Evolutionary conservation across 2,888 invertebrate genomes (phyloP).

Genomic region (Leptura quadrifasciata): DNA sequence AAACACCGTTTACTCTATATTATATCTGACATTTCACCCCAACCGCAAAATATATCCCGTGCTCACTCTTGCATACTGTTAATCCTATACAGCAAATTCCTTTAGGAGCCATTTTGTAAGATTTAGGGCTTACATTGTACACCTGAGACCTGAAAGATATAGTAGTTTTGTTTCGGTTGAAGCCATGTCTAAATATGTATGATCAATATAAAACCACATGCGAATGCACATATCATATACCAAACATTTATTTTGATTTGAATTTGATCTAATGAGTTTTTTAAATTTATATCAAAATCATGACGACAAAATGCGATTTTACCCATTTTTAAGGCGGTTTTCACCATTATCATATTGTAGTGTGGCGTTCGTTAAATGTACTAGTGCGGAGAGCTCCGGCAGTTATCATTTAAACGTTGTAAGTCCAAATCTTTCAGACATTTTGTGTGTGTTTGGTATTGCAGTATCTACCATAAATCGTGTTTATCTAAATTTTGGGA

Average conservation of each 20-base stretch:
- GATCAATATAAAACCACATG: constrained; percentile 31
- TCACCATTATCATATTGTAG: too few species aligned
- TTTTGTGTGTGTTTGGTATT: too few species aligned
- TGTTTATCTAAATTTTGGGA: too few species aligned
- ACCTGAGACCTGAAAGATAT: constrained; percentile 44
- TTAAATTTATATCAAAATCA: too few species aligned
- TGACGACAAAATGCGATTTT: too few species aligned
- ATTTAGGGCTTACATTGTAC: constrained; percentile 43
- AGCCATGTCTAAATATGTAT: constrained; percentile 30
- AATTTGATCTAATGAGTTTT: neutral
- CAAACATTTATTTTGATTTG: neutral
- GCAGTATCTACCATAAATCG: too few species aligned
- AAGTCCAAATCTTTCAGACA: too few species aligned
- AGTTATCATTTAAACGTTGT: too few species aligned
- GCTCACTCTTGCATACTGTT: constrained; percentile 40
- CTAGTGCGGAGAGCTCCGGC: too few species aligned
- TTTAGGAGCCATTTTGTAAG: constrained; percentile 46
- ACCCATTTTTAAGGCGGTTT: too few species aligned
- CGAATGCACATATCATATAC: neutral
- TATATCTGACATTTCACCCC: constrained; percentile 28
- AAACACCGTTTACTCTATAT: constrained; percentile 20
- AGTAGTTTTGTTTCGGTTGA: constrained; percentile 19
- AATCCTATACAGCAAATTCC: constrained; percentile 46
- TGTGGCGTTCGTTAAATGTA: too few species aligned
- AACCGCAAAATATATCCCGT: constrained; percentile 27